These are phyloP conservation scores for Pyrocoelia pectoralis DNA, from an alignment of 2,888 invertebrate genomes.

Conservation along the genomic window DNA sequence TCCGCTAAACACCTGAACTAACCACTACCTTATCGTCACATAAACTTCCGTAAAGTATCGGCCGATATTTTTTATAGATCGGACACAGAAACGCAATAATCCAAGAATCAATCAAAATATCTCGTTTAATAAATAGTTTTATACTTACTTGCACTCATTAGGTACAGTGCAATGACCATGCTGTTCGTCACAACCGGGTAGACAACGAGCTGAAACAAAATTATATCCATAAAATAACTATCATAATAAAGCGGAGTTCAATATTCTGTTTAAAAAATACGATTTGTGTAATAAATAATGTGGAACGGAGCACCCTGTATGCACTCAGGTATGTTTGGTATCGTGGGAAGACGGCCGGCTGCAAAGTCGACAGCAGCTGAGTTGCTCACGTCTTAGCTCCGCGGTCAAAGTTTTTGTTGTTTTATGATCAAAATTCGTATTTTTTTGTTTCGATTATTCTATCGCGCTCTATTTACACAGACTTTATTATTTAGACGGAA, in stretches of 20 bases:
- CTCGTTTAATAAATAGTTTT: constrained; percentile 14
- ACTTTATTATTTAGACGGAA: constrained; percentile 9
- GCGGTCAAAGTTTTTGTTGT: constrained; percentile 58
- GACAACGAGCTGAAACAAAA: constrained; percentile 84
- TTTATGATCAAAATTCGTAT: constrained; percentile 57
- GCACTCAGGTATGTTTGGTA: constrained; percentile 57
- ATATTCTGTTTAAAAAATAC: constrained; percentile 22
- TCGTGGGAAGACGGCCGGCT: constrained; percentile 59
- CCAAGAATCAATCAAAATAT: constrained; percentile 16
- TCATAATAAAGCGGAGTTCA: constrained; percentile 2
- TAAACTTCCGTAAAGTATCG: constrained; percentile 54
- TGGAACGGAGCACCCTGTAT: constrained; percentile 53
- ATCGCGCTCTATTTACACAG: background rate
- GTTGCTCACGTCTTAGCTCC: constrained; percentile 58
- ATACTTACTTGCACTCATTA: constrained; percentile 96
- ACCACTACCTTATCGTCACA: constrained; percentile 46
- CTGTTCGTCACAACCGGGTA: constrained; percentile 89
- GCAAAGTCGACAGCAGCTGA: constrained; percentile 56
- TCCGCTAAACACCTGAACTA: constrained; percentile 45
- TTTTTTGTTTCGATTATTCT: constrained; percentile 44
- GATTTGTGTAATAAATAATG: constrained; percentile 25
- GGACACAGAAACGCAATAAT: constrained; percentile 14
- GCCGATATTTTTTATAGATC: background rate
- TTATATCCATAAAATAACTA: constrained; percentile 2
- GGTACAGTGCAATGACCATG: constrained; percentile 93